phyloP scores from a whole-genome alignment of 2,888 invertebrate species.

The Yponomeuta malinellus region DNA sequence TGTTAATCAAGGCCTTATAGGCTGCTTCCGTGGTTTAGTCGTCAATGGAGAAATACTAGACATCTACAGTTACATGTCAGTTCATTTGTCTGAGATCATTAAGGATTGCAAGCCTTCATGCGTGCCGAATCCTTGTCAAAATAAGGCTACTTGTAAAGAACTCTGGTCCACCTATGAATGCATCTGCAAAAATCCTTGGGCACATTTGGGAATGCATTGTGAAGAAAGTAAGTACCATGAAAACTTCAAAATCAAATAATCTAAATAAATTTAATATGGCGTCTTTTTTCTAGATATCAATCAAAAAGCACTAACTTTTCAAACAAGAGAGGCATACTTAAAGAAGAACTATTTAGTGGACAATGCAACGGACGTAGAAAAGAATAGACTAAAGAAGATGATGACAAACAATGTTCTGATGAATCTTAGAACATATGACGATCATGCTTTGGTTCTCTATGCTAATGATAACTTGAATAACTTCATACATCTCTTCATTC shows the following conservation, averaged over 20 bases:
- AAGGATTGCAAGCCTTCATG: constrained; percentile 96
- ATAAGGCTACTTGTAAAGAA: constrained; percentile 93
- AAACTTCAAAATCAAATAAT: not conserved
- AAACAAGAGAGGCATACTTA: constrained; percentile 85
- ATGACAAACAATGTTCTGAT: constrained; percentile 88
- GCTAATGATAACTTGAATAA: constrained; percentile 96
- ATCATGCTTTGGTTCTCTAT: constrained; percentile 88
- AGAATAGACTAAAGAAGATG: constrained; percentile 81
- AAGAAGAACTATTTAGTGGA: constrained; percentile 87
- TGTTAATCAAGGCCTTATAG: constrained; percentile 92
- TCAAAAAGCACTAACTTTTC: constrained; percentile 90
- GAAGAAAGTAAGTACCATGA: constrained; percentile 85
- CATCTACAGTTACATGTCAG: constrained; percentile 94
- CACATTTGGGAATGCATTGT: constrained; percentile 92
- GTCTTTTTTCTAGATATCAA: constrained; percentile 84
- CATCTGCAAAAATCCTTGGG: constrained; percentile 94
- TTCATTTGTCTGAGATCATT: constrained; percentile 92
- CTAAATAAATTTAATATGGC: not conserved
- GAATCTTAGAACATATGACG: constrained; percentile 91
- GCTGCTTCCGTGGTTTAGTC: constrained; percentile 93
- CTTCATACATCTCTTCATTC: constrained; percentile 91
- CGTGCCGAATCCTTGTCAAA: constrained; percentile 94
- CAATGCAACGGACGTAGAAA: constrained; percentile 77
- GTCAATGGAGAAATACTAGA: constrained; percentile 94
- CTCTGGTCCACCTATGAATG: constrained; percentile 95